phyloP scores from a whole-genome alignment of 2,113 vertebrate genomes.

The Spilogale gracilis region DNA sequence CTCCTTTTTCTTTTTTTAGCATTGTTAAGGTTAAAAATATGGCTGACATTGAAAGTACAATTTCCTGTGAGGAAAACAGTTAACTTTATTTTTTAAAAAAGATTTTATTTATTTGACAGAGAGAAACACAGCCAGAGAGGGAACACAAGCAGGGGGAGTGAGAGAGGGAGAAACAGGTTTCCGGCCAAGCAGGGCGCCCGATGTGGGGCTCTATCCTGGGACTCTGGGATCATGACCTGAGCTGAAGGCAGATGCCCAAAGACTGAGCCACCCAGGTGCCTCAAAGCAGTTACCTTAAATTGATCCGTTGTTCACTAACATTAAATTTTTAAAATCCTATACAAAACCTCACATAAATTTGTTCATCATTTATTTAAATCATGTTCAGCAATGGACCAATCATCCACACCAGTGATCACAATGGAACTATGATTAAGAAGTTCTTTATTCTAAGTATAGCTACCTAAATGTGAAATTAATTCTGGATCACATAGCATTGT shows the following conservation, averaged over 20 bases:
- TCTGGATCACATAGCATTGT: not conserved
- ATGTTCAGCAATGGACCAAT: not conserved
- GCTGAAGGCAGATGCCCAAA: no score
- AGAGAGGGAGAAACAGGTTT: no score
- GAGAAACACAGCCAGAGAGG: no score
- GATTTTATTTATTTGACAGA: no score
- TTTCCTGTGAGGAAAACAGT: not conserved
- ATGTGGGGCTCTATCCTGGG: no score
- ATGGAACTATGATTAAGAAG: not conserved
- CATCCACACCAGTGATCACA: not conserved
- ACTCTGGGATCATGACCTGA: no score
- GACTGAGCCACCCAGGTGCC: no score
- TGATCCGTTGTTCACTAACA: not conserved
- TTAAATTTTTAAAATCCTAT: not conserved
- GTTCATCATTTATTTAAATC: not conserved
- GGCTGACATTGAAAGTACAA: not conserved
- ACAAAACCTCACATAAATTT: not conserved
- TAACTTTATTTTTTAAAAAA: not conserved
- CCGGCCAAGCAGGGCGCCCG: no score
- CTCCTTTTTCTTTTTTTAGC: not conserved
- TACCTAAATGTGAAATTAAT: not conserved
- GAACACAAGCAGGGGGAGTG: no score
- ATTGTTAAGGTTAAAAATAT: not conserved
- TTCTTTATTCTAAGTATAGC: not conserved
- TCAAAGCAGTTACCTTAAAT: not conserved